These are phyloP conservation scores for Pangasianodon hypophthalmus DNA, from an alignment of 2,113 vertebrate genomes.

Conservation along the genomic window DNA sequence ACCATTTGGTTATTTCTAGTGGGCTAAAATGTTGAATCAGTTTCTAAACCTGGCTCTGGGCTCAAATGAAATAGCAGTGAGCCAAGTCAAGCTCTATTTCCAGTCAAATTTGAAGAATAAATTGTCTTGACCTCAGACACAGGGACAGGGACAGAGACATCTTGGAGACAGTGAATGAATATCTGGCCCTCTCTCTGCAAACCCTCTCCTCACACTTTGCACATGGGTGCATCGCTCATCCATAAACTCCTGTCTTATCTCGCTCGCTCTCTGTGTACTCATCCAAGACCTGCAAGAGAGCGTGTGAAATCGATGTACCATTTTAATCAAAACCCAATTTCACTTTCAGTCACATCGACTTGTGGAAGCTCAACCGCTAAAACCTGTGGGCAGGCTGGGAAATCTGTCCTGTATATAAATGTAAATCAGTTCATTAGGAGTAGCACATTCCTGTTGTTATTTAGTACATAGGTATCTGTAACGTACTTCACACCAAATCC, in stretches of 20 bases:
- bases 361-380: slow-evolving; percentile 12
- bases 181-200: not conserved
- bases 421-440: slow-evolving; percentile 1
- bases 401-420: not conserved
- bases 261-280: slow-evolving; percentile 17
- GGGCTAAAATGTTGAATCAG: not conserved
- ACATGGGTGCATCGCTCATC: slow-evolving; percentile 28
- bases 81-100: not conserved
- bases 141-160: not conserved
- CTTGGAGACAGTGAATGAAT: slow-evolving; percentile 4
- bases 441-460: not conserved
- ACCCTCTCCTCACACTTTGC: not conserved
- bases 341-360: slow-evolving; percentile 16
- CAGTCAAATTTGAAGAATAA: slow-evolving; percentile 1
- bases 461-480: not conserved
- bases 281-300: slow-evolving; percentile 10
- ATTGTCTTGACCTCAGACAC: slow-evolving; percentile 18
- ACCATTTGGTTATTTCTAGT: not conserved
- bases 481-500: slow-evolving; percentile 1
- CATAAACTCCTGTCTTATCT: slow-evolving; percentile 44
- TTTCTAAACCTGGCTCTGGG: not conserved
- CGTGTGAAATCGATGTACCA: slow-evolving; percentile 46
- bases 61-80: not conserved
- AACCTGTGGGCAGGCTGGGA: slow-evolving; percentile 3
- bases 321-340: slow-evolving; percentile 53